Percentiles rank a stretch among this genome's conserved stretches.
These are phyloP conservation scores for Apogon talboti DNA, from an alignment of 2,797 vertebrate genomes.

Conservation along the genomic window DNA sequence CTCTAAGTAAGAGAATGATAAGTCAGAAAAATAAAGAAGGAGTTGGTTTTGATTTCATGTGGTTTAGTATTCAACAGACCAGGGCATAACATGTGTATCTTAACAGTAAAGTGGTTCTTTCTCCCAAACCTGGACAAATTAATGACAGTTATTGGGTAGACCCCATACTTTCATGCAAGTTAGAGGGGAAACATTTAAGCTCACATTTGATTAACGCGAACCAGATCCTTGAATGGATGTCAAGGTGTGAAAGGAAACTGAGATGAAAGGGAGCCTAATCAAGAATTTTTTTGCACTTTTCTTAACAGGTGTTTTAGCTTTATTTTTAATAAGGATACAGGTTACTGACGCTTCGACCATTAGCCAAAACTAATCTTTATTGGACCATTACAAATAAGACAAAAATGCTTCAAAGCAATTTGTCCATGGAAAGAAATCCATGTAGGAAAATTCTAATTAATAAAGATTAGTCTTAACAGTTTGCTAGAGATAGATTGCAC, in stretches of 20 bases:
- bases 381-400: constrained; percentile 25
- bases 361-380: constrained; percentile 13
- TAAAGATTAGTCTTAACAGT: constrained; percentile 5
- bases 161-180: constrained; percentile 46
- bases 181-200: constrained; percentile 43
- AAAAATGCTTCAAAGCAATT: constrained; percentile 1
- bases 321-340: constrained; percentile 35
- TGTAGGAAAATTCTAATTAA: too few relatives aligned
- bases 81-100: constrained; percentile 3
- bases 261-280: constrained; percentile 68
- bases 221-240: constrained; percentile 51
- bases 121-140: neutral
- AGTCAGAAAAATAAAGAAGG: neutral
- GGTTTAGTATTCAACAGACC: constrained; percentile 20
- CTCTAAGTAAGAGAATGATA: neutral
- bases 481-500: constrained; percentile 8
- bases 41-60: constrained; percentile 9
- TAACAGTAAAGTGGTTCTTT: constrained; percentile 10
- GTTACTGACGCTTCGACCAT: constrained; percentile 9
- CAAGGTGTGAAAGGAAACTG: constrained; percentile 61
- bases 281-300: constrained; percentile 58
- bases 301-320: constrained; percentile 61
- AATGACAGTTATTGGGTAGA: constrained; percentile 26
- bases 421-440: too few relatives aligned
- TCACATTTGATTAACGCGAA: constrained; percentile 61